These are phyloP conservation scores for Acronicta psi DNA, from an alignment of 2,888 invertebrate species.

Conservation along the genomic window DNA sequence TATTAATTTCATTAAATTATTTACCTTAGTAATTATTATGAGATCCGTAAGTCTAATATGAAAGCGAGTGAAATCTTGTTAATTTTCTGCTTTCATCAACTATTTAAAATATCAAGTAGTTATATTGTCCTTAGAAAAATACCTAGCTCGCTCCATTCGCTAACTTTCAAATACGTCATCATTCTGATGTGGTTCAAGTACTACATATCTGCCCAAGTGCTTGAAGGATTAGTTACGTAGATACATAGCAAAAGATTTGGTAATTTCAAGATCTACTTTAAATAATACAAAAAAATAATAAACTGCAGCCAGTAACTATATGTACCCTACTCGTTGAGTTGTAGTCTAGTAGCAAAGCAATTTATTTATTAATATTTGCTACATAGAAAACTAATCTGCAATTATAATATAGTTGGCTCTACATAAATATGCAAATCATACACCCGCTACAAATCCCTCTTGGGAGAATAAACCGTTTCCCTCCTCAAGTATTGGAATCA, in stretches of 20 bases:
- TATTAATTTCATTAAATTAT: no score
- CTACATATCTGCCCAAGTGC: slow-evolving; percentile 10
- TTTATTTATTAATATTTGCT: slow-evolving; percentile 49
- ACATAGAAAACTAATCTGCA: slow-evolving; percentile 59
- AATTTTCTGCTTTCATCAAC: slow-evolving; percentile 42
- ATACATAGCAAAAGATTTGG: slow-evolving; percentile 13
- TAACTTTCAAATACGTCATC: slow-evolving; percentile 13
- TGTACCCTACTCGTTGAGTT: slow-evolving; percentile 12
- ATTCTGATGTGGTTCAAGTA: slow-evolving; percentile 13
- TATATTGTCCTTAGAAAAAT: slow-evolving; percentile 29
- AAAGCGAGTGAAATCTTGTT: slow-evolving; percentile 51
- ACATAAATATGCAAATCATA: slow-evolving; percentile 71
- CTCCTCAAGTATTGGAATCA: slow-evolving; percentile 67
- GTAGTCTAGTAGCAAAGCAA: slow-evolving; percentile 27
- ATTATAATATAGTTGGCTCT: slow-evolving; percentile 62
- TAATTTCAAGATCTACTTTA: slow-evolving; percentile 15
- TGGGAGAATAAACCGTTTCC: slow-evolving; percentile 60
- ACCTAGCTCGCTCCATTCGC: slow-evolving; percentile 26
- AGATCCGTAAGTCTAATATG: background rate
- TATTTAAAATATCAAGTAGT: slow-evolving; percentile 40
- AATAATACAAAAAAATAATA: slow-evolving; percentile 26
- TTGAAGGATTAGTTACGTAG: slow-evolving; percentile 13
- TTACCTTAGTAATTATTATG: no score
- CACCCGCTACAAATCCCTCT: slow-evolving; percentile 63
- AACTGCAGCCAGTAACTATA: slow-evolving; percentile 18